phyloP scores from a whole-genome alignment of 2,797 vertebrate genomes.

The Hozukius guyotensis region DNA sequence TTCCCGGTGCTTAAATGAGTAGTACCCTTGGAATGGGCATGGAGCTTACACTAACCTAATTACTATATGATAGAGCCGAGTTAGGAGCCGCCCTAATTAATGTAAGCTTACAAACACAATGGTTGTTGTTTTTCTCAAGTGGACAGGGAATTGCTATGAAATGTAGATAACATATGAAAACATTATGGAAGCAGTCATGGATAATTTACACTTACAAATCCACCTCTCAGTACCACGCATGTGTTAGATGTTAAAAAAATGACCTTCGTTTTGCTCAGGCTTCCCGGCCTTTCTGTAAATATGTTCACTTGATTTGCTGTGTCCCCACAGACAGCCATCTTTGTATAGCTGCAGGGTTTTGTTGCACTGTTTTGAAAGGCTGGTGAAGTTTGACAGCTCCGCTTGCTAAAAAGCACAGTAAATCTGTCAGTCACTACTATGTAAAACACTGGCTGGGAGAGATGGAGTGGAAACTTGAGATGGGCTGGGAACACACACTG shows the following conservation, averaged over 20 bases:
- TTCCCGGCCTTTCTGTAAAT: constrained; percentile 10
- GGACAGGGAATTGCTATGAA: constrained; percentile 27
- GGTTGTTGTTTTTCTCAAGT: constrained; percentile 38
- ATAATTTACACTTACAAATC: constrained; percentile 20
- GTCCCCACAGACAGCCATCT: constrained; percentile 15
- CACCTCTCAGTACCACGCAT: constrained; percentile 11
- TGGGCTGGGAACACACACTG: neutral
- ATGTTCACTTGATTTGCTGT: neutral
- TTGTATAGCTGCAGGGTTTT: constrained; percentile 16
- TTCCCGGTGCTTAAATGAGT: constrained; percentile 16
- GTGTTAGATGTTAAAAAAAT: constrained; percentile 1
- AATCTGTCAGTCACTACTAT: constrained; percentile 39
- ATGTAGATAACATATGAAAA: constrained; percentile 30
- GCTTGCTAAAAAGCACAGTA: constrained; percentile 27
- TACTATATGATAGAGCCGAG: constrained; percentile 29
- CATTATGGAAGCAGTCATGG: constrained; percentile 26
- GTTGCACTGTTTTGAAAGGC: constrained; percentile 35
- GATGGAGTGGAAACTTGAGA: constrained; percentile 7
- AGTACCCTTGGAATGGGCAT: constrained; percentile 14
- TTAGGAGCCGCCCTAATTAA: constrained; percentile 47
- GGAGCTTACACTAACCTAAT: constrained; percentile 59
- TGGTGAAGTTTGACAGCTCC: constrained; percentile 13
- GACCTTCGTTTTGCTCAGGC: constrained; percentile 9
- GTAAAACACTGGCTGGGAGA: constrained; percentile 22
- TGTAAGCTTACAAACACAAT: constrained; percentile 32